Evolutionary conservation across 2,888 invertebrate genomes (phyloP), one percentile per base, ranked within the genome.

Genomic region (Melangyna quadrimaculata): DNA sequence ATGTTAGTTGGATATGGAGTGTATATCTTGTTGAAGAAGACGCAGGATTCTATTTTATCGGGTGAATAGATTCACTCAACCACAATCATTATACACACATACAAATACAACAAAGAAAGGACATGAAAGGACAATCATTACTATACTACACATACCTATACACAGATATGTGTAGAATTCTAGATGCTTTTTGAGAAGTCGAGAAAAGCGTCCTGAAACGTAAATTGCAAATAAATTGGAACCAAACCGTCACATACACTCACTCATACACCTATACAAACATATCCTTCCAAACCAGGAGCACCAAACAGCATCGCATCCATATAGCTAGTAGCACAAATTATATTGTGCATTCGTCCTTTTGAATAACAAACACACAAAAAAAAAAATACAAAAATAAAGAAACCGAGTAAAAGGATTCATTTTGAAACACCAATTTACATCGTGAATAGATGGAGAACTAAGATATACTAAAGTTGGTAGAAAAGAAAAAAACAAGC

Each of bases 211-310:
- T n/a, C 55, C 57, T 57, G 24, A 65, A 82, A 82, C 53, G 69
- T 63, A 83, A 79, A 83, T 83, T 78, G 63, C 73, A 73, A 61
- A 83, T 78, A 83, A 83, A 78, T 83, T 83, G 83, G 55, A 27
- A 57, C 40, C 48, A 45, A 63, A 81, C 70, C 40, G 53, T 71
- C 77, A 71, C 57, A 77, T 12, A 53, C 32, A 65, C 35, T 22
- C 40, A 61, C 17, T 24, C 17, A 70, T 17, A 17, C 22, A 71
- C 17, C n/a, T 37, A n/a, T 32, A 32, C 7, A 32, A 2, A 43
- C 6, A 35, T n/a, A n/a, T 27, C 12, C 19, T 29, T 29, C 8
- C 1, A 29, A 27, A 45, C 24, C 12, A 63, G n/a, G 6, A 40
- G 14, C 37, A 59, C 37, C 14, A 40, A 63, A 35, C 24, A 67